phyloP scores from a whole-genome alignment of 1,140 invertebrate genomes.

The Calliphora vicina region DNA sequence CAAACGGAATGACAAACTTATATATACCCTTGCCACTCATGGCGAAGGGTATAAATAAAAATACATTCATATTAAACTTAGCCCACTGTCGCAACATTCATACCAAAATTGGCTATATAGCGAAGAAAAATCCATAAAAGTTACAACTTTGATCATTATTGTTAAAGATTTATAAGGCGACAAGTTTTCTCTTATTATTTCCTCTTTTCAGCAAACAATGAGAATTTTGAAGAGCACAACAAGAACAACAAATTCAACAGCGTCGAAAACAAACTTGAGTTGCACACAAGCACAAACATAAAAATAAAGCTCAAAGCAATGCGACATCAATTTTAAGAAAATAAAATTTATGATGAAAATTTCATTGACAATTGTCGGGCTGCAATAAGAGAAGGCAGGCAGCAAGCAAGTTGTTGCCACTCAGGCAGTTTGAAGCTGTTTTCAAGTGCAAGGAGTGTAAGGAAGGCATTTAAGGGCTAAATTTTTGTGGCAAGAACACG shows the following conservation, averaged over 20 bases:
- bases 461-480: constrained; percentile 26
- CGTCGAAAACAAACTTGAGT: background rate
- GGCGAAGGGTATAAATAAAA: no score
- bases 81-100: background rate
- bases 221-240: background rate
- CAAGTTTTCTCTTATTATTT: background rate
- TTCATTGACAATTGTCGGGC: constrained; percentile 39
- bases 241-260: background rate
- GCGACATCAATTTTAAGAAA: constrained; percentile 25
- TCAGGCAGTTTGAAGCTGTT: background rate
- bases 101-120: background rate
- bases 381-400: constrained; percentile 8
- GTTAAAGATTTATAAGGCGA: background rate
- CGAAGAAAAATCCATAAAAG: background rate
- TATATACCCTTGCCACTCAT: no score
- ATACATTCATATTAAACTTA: no score
- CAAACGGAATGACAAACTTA: no score
- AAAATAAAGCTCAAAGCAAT: constrained; percentile 35
- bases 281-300: background rate
- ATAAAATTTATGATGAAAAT: constrained; percentile 40
- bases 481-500: constrained; percentile 25
- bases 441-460: constrained; percentile 9
- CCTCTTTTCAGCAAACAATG: background rate
- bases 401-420: constrained; percentile 2
- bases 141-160: constrained; percentile 17